A percentile compares a stretch with the other conserved stretches of the same genome.
phyloP scores from a whole-genome alignment of 2,797 vertebrate genomes.

The Sebastes itinus region DNA sequence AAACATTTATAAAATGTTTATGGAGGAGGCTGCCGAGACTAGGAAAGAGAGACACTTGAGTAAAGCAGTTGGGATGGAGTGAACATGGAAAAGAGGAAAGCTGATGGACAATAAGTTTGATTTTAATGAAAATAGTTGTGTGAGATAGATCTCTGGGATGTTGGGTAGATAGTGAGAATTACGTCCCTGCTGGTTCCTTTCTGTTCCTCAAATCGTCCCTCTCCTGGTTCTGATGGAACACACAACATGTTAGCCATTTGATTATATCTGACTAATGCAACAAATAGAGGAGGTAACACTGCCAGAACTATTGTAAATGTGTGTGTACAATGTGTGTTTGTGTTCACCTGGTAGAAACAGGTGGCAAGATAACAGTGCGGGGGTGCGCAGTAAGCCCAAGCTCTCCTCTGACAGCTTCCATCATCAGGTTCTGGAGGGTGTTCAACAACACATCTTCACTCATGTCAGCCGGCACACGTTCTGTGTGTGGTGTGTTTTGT shows the following conservation, averaged over 20 bases:
- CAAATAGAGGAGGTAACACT: neutral
- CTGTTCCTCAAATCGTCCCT: neutral
- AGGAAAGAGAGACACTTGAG: neutral
- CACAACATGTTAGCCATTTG: neutral
- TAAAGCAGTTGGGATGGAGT: neutral
- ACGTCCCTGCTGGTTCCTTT: neutral
- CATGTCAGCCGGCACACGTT: conserved; percentile 65
- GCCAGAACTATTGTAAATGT: neutral
- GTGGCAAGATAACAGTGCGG: conserved; percentile 80
- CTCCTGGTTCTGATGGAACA: conserved; percentile 25
- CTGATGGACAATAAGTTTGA: neutral
- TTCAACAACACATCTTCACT: conserved; percentile 87
- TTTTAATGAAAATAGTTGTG: neutral
- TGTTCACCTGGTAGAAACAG: conserved; percentile 53
- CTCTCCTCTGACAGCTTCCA: conserved; percentile 89
- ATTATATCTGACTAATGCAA: neutral
- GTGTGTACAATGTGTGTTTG: neutral
- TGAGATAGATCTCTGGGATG: neutral
- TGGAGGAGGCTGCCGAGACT: neutral
- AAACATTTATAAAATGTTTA: neutral
- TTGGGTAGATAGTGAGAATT: neutral
- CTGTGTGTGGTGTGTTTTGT: neutral
- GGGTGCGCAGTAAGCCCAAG: conserved; percentile 85
- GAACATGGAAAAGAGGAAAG: neutral
- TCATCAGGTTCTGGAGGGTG: conserved; percentile 90